These are phyloP conservation scores for Pteromalus puparum DNA, from an alignment of 1,140 invertebrate genomes.

Conservation along the genomic window DNA sequence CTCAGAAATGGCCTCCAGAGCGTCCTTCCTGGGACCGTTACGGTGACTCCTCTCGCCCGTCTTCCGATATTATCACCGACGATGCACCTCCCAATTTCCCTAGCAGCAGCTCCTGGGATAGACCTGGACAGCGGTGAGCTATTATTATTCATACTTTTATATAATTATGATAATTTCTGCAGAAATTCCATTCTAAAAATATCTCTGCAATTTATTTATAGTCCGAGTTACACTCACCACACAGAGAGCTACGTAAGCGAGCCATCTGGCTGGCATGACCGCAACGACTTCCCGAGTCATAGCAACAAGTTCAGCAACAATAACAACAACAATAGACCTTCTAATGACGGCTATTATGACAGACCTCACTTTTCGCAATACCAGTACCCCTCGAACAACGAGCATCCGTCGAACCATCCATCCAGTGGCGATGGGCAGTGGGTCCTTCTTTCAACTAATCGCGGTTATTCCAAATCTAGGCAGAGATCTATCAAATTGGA, in stretches of 20 bases:
- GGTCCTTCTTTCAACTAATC: conserved; percentile 85
- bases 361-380: conserved; percentile 71
- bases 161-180: no score
- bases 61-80: conserved; percentile 81
- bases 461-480: conserved; percentile 79
- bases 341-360: conserved; percentile 56
- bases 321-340: conserved; percentile 29
- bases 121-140: conserved; percentile 51
- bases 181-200: not conserved
- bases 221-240: conserved; percentile 53
- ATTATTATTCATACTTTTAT: no score
- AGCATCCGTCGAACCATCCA: conserved; percentile 76
- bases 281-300: conserved; percentile 52
- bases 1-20: conserved; percentile 73
- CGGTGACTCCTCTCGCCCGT: conserved; percentile 54
- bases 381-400: conserved; percentile 60
- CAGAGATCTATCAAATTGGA: conserved; percentile 73
- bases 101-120: conserved; percentile 65
- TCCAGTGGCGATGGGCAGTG: conserved; percentile 83
- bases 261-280: conserved; percentile 67
- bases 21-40: conserved; percentile 68
- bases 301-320: conserved; percentile 23
- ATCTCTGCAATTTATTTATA: not conserved
- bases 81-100: conserved; percentile 81
- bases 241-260: conserved; percentile 45